Evolutionary conservation across 2,888 invertebrate species (phyloP), one percentile per base, ranked within the genome.

Genomic region (Drosophila anomalata): DNA sequence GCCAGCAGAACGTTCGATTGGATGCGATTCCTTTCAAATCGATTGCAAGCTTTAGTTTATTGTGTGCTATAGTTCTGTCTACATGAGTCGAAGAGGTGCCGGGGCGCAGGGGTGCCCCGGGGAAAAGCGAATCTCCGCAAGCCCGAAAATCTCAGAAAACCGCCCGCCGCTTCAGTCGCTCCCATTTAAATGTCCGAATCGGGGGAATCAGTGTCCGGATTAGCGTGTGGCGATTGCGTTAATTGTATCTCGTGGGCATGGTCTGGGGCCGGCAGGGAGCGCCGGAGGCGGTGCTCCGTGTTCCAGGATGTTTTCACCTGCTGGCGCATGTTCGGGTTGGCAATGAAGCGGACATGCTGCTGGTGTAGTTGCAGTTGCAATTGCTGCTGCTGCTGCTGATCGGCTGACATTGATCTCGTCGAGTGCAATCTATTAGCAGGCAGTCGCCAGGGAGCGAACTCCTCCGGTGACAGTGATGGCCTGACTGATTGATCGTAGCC

Each of bases 401-500:
- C 67, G 68, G 77, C 76, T 89, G 89, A 78, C 89, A 87, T 86
- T 89, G 90, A 87, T 88, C 85, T 88, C 77, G 89, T 84, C 77
- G 82, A 74, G 75, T 80, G 90, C 77, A 89, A 89, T 84, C 90
- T 89, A 89, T 90, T 89, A 78, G 88, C 82, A 24, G 79, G 56
- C 76, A 65, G 73, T 44, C 56, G 63, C 68, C 63, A 68, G 48
- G 55, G 55, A 44, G 58, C 33, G 41, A 55, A 58, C 55, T 71
- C 66, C 50, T 66, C 41, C 46, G 66, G 26, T 88, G 88, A 78
- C 83, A 89, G 78, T 87, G 89, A 87, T 86, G 89, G 79, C 85
- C 78, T 88, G 89, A 87, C 89, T 90, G 90, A 90, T 90, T 88
- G 90, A 90, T 89, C 85, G 90, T 85, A 84, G 75, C 81, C 85